Conservation (phyloP, 1,140 invertebrate species). For the Melipona quadrifasciata region DNA sequence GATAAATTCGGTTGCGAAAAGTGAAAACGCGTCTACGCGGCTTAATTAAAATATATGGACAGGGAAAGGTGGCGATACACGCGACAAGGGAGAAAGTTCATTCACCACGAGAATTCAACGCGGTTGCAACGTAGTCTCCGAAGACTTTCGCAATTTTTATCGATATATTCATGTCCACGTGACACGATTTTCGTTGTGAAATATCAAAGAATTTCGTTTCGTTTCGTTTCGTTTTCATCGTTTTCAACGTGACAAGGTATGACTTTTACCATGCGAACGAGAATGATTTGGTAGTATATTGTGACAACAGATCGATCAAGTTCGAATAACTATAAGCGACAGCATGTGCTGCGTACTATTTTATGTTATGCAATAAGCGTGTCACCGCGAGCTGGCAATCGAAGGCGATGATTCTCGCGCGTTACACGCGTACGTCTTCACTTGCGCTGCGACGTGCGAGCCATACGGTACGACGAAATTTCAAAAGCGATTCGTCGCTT, state of each 20-base stretch:
- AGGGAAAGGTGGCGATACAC: background rate
- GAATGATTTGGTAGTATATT: background rate
- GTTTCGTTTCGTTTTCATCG: conserved; percentile 28
- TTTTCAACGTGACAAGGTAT: background rate
- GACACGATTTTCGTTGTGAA: conserved; percentile 14
- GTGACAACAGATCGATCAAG: no score
- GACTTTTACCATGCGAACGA: background rate
- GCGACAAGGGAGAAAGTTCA: conserved; percentile 46
- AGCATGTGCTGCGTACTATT: no score
- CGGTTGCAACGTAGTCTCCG: background rate
- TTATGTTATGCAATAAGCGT: no score
- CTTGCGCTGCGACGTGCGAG: no score
- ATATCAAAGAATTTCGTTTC: conserved; percentile 1
- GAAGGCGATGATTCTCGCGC: no score
- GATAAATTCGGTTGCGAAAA: conserved; percentile 1
- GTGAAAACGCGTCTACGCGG: conserved; percentile 1
- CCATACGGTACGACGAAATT: no score
- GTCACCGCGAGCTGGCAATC: no score
- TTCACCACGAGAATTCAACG: conserved; percentile 13
- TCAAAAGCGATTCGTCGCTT: no score
- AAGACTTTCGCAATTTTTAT: conserved; percentile 4
- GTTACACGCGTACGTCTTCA: no score
- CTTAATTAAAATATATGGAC: background rate
- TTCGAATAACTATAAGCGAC: no score
- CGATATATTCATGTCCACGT: background rate